Base-by-base conservation (phyloP, 2,797 vertebrate genomes). In the Onychomys torridus region DNA sequence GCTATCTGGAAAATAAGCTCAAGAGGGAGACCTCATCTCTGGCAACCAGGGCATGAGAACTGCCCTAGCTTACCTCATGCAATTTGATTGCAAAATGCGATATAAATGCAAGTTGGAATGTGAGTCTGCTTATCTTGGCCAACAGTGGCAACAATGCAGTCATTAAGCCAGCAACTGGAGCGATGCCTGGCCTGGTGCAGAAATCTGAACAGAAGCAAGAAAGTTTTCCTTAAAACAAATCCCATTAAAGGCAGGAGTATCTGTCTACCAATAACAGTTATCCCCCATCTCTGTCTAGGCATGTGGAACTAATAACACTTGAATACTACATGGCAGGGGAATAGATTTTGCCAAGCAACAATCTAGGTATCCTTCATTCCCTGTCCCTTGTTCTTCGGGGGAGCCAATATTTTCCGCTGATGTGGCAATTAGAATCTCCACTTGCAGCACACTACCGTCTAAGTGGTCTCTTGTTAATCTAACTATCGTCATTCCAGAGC, bases 221-320 rank as follows among this genome's bases (percentile, higher is more conserved):
- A 96, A 65, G 27, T 63, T 90, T 93, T 94, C 89, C 81, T 92
- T 91, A 86, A 96, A 96, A 96, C 34, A 89, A 63, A 95, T 91
- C 75, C n/a, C 89, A 89, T 59, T 73, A 65, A 73, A 96, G 82
- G 84, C 25, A 95, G 59, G 37, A 87, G 86, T 29, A 85, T 49
- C 40, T 76, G 43, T 43, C 61, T 46, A 73, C 59, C 34, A 67
- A 83, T 65, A 87, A 61, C 87, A 82, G 59, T 81, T 67, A 83
- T 89, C 76, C 40, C 93, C 52, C 55, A 89, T 79, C 92, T 93
- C 83, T 91, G 16, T 83, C 84, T 93, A 82, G 32, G 55, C 78
- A 96, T 65, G 81, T 86, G 71, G 71, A 90, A 91, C 32, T 76
- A 89, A 82, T 49, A 95, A 82, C 77, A 76, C 82, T 82, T 71